These are phyloP conservation scores for Yponomeuta malinellus DNA, from an alignment of 2,888 invertebrate genomes.

Conservation along the genomic window DNA sequence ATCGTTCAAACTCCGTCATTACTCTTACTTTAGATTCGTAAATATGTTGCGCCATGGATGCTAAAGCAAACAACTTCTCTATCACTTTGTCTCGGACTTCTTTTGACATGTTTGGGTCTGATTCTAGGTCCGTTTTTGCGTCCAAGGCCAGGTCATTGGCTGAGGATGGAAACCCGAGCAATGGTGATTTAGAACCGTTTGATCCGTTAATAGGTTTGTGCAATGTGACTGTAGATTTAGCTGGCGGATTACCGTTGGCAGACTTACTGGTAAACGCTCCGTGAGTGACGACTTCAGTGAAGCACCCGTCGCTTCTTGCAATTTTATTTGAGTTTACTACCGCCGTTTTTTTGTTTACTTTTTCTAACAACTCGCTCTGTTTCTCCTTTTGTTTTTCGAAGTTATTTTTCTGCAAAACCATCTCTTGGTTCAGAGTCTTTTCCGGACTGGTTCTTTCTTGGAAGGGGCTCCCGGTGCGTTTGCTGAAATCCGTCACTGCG, in stretches of 20 bases:
- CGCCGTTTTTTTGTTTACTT: conserved; percentile 58
- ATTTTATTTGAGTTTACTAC: conserved; percentile 62
- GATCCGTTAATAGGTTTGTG: conserved; percentile 30
- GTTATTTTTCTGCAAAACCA: conserved; percentile 49
- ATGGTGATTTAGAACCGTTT: conserved; percentile 43
- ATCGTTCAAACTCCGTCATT: conserved; percentile 64
- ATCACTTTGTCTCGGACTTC: conserved; percentile 66
- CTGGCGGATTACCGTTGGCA: conserved; percentile 35
- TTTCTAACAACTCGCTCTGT: conserved; percentile 55
- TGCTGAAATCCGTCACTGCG: conserved; percentile 55
- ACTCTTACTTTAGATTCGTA: conserved; percentile 67
- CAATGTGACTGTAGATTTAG: conserved; percentile 28
- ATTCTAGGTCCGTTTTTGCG: conserved; percentile 66
- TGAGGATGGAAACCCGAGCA: conserved; percentile 65
- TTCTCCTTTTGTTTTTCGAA: conserved; percentile 59
- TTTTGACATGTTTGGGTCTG: conserved; percentile 57
- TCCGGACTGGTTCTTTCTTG: conserved; percentile 34
- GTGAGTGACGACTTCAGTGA: conserved; percentile 64
- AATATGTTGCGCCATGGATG: conserved; percentile 65
- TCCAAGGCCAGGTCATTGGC: conserved; percentile 66
- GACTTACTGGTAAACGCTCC: conserved; percentile 56
- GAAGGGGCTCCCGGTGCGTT: conserved; percentile 43
- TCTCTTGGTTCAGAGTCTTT: conserved; percentile 42
- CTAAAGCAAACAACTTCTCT: conserved; percentile 57
- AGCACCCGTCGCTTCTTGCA: conserved; percentile 47